Evolutionary conservation across 2,797 vertebrate species (phyloP).

Genomic region (Arnoldichthys spilopterus): DNA sequence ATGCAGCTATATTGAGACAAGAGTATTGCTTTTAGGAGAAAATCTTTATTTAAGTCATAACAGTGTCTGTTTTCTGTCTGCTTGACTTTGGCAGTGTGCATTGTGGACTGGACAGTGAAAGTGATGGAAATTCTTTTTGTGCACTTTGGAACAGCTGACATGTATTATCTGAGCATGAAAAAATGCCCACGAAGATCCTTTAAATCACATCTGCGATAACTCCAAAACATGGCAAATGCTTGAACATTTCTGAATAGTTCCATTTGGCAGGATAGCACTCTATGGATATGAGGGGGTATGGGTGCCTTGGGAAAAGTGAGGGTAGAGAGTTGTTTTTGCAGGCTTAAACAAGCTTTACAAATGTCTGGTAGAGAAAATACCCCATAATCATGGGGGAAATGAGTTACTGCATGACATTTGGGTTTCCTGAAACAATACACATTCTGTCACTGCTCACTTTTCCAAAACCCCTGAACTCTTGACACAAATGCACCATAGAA

Average conservation of each 20-base stretch:
- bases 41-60: background rate
- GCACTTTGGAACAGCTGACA: conserved; percentile 18
- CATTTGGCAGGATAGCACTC: conserved; percentile 17
- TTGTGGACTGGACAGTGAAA: background rate
- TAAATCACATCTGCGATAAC: conserved; percentile 10
- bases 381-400: conserved; percentile 49
- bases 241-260: conserved; percentile 11
- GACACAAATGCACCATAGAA: conserved; percentile 29
- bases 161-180: conserved; percentile 22
- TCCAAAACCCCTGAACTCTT: conserved; percentile 39
- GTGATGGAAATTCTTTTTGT: conserved; percentile 1
- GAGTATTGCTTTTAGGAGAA: background rate
- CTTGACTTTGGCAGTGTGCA: background rate
- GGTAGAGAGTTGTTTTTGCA: conserved; percentile 31
- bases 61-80: conserved; percentile 9
- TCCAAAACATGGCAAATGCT: conserved; percentile 25
- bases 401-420: conserved; percentile 47
- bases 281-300: conserved; percentile 4
- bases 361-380: conserved; percentile 50
- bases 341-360: conserved; percentile 45
- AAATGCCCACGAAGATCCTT: conserved; percentile 12
- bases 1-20: background rate
- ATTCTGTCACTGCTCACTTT: conserved; percentile 32
- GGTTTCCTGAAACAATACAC: conserved; percentile 51
- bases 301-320: conserved; percentile 9